Evolutionary conservation across 2,797 vertebrate genomes (phyloP), one percentile per base, ranked within the genome.

Genomic region (Aldrovandia affinis): DNA sequence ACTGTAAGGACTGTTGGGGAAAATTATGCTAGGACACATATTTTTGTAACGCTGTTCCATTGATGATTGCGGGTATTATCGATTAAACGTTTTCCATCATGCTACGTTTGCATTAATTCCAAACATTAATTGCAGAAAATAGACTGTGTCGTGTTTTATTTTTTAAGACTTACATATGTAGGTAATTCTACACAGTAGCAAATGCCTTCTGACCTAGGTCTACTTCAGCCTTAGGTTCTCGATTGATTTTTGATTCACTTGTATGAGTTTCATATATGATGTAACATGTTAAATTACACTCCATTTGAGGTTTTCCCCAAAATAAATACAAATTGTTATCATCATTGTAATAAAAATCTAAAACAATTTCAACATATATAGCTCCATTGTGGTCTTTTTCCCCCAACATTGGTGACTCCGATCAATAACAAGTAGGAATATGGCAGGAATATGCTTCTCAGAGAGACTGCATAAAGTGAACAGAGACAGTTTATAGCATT

Each of bases 1-100:
- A 80, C 52, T 80, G 44, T 50, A 20, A 65, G 52, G 44, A n/a
- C 73, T n/a, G 83, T 36, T 33, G 61, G 59, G 47, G 47, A 15
- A 54, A 10, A 50, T 63, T 52, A 52, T 9, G 44, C 28, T 0
- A 44, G 2, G 39, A 39, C 39, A 42, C 39, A 9, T 9, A 50
- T 25, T 77, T 77, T 77, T 77, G 22, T 47, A n/a, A 47, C 18
- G 47, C 73, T 47, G 20, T 77, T 77, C 73, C 25, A n/a, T 47
- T 65, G 6, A 77, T 47, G 25, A 25, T 47, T 77, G 22, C 47
- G 39, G 73, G 25, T 77, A 77, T 44, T 77, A 77, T 77, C 44
- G 9, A 70, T 33, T 33, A 42, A 42, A 22, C 8, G 2, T 7
- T 75, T 75, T 75, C 39, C 39, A 42, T 3, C 70, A 75, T 18